Evolutionary conservation across 1,140 invertebrate species (phyloP).

Genomic region (Brachionus asplanchnoidis): DNA sequence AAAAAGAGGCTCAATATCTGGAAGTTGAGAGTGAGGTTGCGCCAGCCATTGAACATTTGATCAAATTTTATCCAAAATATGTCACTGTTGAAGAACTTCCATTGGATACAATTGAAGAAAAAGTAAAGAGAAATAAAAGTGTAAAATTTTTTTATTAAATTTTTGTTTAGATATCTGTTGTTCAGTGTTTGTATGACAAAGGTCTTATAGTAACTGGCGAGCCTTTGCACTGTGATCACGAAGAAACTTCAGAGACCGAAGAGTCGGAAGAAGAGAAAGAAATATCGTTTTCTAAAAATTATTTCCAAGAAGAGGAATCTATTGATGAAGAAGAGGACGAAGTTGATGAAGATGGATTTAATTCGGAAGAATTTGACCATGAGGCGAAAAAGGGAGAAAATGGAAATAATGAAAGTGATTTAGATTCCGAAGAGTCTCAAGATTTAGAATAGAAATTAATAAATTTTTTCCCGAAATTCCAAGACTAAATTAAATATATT

Average conservation of each 20-base stretch:
- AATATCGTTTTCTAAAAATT: conserved; percentile 2
- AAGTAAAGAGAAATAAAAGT: conserved; percentile 56
- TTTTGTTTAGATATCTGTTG: conserved; percentile 60
- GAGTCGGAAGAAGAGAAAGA: conserved; percentile 29
- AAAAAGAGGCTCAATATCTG: conserved; percentile 70
- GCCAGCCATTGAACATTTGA: conserved; percentile 67
- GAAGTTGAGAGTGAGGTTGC: conserved; percentile 67
- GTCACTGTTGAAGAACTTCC: conserved; percentile 68
- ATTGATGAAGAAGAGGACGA: conserved; percentile 41
- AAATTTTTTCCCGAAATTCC: not conserved
- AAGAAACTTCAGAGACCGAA: not conserved
- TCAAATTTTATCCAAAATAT: conserved; percentile 71
- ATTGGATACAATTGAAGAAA: conserved; percentile 62
- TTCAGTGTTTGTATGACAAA: conserved; percentile 67
- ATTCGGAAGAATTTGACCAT: conserved; percentile 8
- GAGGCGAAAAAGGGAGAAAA: not conserved
- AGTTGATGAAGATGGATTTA: conserved; percentile 23
- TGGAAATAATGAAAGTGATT: not conserved
- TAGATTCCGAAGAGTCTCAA: not conserved
- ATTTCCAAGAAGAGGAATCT: conserved; percentile 45
- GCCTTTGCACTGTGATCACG: conserved; percentile 54
- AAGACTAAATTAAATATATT: not conserved
- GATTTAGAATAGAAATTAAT: not conserved
- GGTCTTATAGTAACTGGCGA: conserved; percentile 64
- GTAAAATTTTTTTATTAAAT: not conserved